Evolutionary conservation across 2,113 vertebrate genomes (phyloP), one percentile per base, ranked within the genome.

Genomic region (Pterocles orientalis): DNA sequence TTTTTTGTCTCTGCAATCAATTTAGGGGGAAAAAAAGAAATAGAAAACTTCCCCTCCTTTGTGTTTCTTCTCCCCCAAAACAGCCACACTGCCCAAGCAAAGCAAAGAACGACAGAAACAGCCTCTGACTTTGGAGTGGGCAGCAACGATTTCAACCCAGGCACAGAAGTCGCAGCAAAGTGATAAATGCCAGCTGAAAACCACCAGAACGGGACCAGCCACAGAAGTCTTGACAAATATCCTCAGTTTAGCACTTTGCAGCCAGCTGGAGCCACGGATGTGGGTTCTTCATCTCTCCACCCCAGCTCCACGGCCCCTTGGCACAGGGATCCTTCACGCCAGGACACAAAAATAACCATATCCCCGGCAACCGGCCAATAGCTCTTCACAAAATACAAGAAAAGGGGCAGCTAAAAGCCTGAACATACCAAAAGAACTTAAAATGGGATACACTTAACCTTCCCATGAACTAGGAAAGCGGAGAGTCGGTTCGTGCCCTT

Each of bases 171-270:
- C 26, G 6, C 48, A 48, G 7, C 43, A 48, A 15, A 53, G 45
- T 3, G 0, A 85, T 23, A 15, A 57, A 41, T 7, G 34, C 53
- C 7, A 0, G 56, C 45, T 70, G 89, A 36, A 72, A 78, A 29
- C n/a, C 62, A 50, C 7, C 82, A 66, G 62, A 34, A 56, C 0
- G 19, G 51, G 0, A 57, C 53, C 41, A 48, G 18, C 25, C 61
- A 19, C 34, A 34, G 21, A 45, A 13, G 6, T 3, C 45, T 2
- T 7, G 34, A 48, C 10, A 0, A 72, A 8, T 0, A 23, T 1
- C 76, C 68, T 43, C 61, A 19, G 18, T 3, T 8, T 8, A 51
- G 66, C 26, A 20, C 14, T 4, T 20, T 8, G 54, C 51, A 12
- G 24, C 7, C 45, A 48, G 26, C 14, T 50, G 20, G 20, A 53